Evolutionary conservation across 2,113 vertebrate species (phyloP).

Genomic region (Pygoscelis adeliae): DNA sequence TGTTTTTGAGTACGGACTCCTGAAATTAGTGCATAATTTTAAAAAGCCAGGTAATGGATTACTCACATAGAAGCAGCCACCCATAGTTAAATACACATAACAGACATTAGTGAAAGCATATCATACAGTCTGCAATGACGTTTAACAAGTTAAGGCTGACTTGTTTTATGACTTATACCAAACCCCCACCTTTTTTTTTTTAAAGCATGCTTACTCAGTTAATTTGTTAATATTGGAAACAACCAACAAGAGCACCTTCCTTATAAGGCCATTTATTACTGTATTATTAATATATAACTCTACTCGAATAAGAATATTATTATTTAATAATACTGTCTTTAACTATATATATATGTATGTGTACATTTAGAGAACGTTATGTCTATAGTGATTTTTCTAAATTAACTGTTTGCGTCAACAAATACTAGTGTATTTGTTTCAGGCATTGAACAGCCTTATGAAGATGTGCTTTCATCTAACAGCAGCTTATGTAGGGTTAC

Average conservation of each 20-base stretch:
- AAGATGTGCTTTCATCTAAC: conserved; percentile 26
- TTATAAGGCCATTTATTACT: conserved; percentile 29
- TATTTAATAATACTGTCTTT: background rate
- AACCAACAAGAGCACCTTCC: background rate
- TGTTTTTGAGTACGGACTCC: conserved; percentile 28
- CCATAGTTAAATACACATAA: background rate
- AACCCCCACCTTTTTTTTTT: background rate
- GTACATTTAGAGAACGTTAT: background rate
- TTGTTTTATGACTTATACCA: background rate
- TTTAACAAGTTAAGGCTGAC: conserved; percentile 15
- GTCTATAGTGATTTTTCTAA: background rate
- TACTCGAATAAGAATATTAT: accelerated
- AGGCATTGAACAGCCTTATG: conserved; percentile 28
- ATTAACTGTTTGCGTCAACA: background rate
- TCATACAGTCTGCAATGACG: background rate
- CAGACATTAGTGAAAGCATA: conserved; percentile 3
- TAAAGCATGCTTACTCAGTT: conserved; percentile 60
- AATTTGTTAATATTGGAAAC: conserved; percentile 16
- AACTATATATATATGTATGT: accelerated
- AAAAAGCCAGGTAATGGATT: conserved; percentile 16
- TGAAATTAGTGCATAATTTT: conserved; percentile 24
- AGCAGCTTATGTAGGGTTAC: conserved; percentile 70
- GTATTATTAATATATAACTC: accelerated
- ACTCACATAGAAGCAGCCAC: background rate
- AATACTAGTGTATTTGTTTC: background rate